Base-by-base conservation (phyloP, 2,888 invertebrate species). In the Bembecia ichneumoniformis region DNA sequence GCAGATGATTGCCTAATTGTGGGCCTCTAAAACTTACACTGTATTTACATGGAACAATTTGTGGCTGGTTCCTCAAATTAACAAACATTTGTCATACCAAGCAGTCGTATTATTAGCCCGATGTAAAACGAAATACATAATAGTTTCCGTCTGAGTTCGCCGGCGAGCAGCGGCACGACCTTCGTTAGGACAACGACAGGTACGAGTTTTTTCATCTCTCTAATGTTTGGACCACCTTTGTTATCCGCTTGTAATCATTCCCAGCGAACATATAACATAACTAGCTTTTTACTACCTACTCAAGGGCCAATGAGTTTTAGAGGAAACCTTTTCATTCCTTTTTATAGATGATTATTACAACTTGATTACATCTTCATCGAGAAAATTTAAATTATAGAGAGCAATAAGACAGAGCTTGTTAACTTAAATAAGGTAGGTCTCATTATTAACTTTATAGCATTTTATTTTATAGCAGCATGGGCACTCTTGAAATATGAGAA, bases 161-260 rank as follows among this genome's bases (percentile, higher is more conserved):
- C 28, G 28, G 28, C 28, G 28, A 28, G 28, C 16, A 15, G 15
- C 44, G 57, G 50, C 52, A 51, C 64, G 68, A 75, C 82, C 81
- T 80, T 81, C 76, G 71, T 76, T 75, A 76, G 69, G 73, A 67
- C 67, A 66, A 59, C 66, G 63, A 62, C 80, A 82, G 80, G 82
- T 82, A 82, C 78, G 71, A 68, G 72, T 74, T 76, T 78, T 82
- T 80, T 65, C 62, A 68, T 55, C 63, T 57, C 54, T 56, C 61
- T 64, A 62, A 55, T 63, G 61, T 64, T 40, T 63, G 59, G 64
- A 65, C 67, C 63, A 66, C 66, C 71, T 15, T 73, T 72, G 77
- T 76, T 74, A 76, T 68, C 66, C 61, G 46, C 54, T 58, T 58
- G 66, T 71, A 74, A 75, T 71, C 67, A 68, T 56, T 64, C 66